Percentiles rank a stretch among this genome's conserved stretches.
These are phyloP conservation scores for Cervus canadensis DNA, from an alignment of 2,113 vertebrate genomes.

Conservation along the genomic window DNA sequence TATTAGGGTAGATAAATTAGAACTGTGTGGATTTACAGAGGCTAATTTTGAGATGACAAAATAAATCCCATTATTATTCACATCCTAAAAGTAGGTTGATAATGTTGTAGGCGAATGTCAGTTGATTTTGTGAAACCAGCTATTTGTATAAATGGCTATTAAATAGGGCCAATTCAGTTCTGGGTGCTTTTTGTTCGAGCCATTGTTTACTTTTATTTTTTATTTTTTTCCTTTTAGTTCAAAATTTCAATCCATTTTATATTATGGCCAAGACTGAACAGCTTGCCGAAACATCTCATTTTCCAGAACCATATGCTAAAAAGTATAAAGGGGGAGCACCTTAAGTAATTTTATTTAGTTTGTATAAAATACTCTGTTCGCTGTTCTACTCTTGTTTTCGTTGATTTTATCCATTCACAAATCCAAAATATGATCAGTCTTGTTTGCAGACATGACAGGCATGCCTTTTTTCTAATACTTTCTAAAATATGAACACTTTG, in stretches of 20 bases:
- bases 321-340: not conserved
- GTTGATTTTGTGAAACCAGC: constrained; percentile 55
- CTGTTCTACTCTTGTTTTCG: not conserved
- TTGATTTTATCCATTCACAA: constrained; percentile 10
- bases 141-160: constrained; percentile 58
- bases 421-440: not conserved
- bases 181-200: not conserved
- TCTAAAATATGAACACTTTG: not conserved
- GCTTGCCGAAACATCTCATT: not conserved
- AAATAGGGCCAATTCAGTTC: constrained; percentile 17
- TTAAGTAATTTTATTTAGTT: not conserved
- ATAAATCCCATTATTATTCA: constrained; percentile 60
- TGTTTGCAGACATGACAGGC: not conserved
- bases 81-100: constrained; percentile 48
- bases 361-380: not conserved
- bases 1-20: constrained; percentile 64
- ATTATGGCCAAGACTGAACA: not conserved
- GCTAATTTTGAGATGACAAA: constrained; percentile 53
- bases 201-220: not conserved
- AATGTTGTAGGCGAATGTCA: constrained; percentile 50
- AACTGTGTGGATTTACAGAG: constrained; percentile 51
- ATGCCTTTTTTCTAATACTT: not conserved
- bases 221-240: not conserved
- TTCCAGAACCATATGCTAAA: not conserved
- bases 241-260: constrained; percentile 9